Evolutionary conservation across 2,113 vertebrate species (phyloP).

Genomic region (Pelobates fuscus): DNA sequence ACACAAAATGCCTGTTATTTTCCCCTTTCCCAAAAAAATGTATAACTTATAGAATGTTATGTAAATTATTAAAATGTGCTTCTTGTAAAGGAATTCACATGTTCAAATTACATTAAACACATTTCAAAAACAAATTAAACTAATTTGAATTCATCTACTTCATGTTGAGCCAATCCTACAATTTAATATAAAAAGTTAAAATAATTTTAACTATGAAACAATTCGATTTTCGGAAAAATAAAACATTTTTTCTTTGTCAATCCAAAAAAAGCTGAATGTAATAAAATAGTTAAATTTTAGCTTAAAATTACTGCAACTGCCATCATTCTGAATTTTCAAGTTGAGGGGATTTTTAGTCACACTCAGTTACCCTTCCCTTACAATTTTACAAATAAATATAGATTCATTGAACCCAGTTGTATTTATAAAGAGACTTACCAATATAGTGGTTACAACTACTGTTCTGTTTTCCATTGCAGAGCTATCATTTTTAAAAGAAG

Average conservation of each 20-base stretch:
- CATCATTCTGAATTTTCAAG: no score
- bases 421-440: constrained; percentile 78
- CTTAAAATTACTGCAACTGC: no score
- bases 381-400: not conserved
- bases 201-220: not conserved
- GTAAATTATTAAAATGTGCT: not conserved
- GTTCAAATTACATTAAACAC: no score
- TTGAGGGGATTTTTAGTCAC: no score
- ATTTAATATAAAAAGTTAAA: no score
- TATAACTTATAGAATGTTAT: not conserved
- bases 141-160: no score
- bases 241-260: not conserved
- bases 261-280: no score
- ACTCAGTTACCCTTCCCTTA: no score
- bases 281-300: no score
- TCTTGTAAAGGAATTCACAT: not conserved
- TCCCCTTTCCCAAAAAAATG: not conserved
- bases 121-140: no score
- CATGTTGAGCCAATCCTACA: not conserved
- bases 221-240: not conserved
- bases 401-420: not conserved
- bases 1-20: not conserved
- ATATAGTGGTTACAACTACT: constrained; percentile 95
- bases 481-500: constrained; percentile 85
- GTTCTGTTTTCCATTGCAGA: constrained; percentile 91